Evolutionary conservation across 2,888 invertebrate genomes (phyloP), one percentile per base, ranked within the genome.

Genomic region (Rosalia funebris): DNA sequence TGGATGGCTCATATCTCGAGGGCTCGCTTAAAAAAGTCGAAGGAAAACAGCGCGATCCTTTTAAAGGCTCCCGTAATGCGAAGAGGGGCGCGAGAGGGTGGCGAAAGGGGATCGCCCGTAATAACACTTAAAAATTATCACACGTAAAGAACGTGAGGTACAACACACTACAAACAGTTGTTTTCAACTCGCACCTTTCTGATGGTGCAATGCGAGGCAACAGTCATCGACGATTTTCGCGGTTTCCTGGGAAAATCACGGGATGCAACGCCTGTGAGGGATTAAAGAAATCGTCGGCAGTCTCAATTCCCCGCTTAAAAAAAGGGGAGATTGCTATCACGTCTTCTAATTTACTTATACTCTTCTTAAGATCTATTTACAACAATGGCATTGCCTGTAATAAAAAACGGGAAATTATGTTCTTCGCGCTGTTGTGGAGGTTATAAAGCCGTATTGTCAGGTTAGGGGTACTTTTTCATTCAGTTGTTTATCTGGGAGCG

Each of bases 341-440:
- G 86, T 86, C 85, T 87, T 88, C 88, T 89, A 89, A 89, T 89
- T 89, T 89, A 89, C 89, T 89, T 89, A 89, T 88, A 87, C 87
- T 86, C 85, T 86, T 86, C 86, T 86, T 86, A 85, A 86, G 86
- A 87, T 88, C 88, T 88, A 88, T 89, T 89, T 89, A 88, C 89
- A 80, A 80, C 80, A 80, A 79, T 78, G 75, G 76, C 73, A 77
- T 75, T 72, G 76, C 72, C 72, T 65, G 76, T 72, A 77, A 78
- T 78, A 76, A 78, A 75, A 75, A 74, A 73, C 71, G 71, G 73
- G 73, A 73, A 74, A 76, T 74, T 71, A 74, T 73, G 70, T 63
- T 65, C 63, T 54, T 66, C 64, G 45, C 57, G 57, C 60, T 59
- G 55, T 45, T 41, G 39, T 19, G 34, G 57, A 58, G 60, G 58